Percentiles rank a stretch among this genome's conserved stretches.
Evolutionary conservation across 2,888 invertebrate genomes (phyloP).

Genomic region (Phlogophora meticulosa): DNA sequence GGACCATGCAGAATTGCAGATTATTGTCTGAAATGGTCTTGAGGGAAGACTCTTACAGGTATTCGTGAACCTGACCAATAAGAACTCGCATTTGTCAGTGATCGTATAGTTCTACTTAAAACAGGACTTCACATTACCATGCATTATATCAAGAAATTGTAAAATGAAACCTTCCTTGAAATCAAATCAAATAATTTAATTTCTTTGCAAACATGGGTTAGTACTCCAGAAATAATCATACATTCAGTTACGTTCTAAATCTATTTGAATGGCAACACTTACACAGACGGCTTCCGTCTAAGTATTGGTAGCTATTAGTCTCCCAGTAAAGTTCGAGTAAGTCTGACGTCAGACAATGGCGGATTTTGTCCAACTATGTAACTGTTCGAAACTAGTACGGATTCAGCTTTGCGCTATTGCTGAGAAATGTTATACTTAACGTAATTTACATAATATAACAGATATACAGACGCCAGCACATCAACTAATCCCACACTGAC

Average conservation of each 20-base stretch:
- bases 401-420: conserved; percentile 20
- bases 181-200: too few relatives aligned
- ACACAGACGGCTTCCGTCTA: conserved; percentile 2
- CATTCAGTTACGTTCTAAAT: background rate
- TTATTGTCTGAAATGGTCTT: too few relatives aligned
- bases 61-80: too few relatives aligned
- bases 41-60: too few relatives aligned
- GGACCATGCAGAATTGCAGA: too few relatives aligned
- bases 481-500: too few relatives aligned
- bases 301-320: conserved; percentile 25
- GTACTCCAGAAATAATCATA: too few relatives aligned
- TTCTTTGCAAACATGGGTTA: too few relatives aligned
- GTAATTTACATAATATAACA: background rate
- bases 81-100: too few relatives aligned
- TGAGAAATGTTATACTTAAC: background rate
- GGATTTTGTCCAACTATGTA: conserved; percentile 31
- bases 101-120: too few relatives aligned
- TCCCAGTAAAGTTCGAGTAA: conserved; percentile 21
- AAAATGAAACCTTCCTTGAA: background rate
- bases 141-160: background rate
- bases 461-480: too few relatives aligned
- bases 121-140: too few relatives aligned
- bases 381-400: conserved; percentile 19
- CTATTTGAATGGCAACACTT: background rate
- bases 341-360: conserved; percentile 26